Conservation (phyloP, 2,797 vertebrate species). For the Peromyscus eremicus region DNA sequence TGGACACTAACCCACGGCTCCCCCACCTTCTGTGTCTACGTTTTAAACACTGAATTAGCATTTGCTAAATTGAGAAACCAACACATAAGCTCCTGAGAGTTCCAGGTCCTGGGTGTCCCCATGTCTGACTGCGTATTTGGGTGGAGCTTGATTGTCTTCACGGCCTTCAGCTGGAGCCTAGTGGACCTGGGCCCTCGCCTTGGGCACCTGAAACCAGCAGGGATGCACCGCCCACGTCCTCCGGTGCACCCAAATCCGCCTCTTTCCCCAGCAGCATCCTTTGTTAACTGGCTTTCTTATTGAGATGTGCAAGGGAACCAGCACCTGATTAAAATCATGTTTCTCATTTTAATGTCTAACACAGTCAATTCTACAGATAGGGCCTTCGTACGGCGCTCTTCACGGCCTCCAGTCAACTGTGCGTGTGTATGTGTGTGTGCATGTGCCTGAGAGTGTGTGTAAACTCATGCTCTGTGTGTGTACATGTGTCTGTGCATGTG, state of each 20-base stretch:
- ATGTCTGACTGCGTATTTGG: not conserved
- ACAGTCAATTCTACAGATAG: not conserved
- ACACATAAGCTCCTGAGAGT: not conserved
- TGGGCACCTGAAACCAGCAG: not conserved
- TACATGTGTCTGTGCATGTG: not conserved
- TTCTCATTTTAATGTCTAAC: constrained; percentile 19
- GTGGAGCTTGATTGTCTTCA: not conserved
- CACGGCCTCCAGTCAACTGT: not conserved
- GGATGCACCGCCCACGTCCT: not conserved
- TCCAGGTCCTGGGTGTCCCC: no score
- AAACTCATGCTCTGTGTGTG: not conserved
- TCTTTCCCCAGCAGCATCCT: not conserved
- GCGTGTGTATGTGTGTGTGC: not conserved
- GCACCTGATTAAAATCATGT: not conserved
- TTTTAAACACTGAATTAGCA: not conserved
- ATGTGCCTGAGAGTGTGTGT: not conserved
- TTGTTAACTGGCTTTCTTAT: not conserved
- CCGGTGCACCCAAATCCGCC: not conserved
- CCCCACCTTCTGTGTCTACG: not conserved
- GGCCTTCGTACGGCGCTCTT: not conserved
- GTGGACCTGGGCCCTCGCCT: no score
- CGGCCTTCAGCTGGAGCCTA: not conserved
- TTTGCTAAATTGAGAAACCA: not conserved
- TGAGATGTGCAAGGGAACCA: constrained; percentile 23
- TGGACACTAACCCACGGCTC: no score